phyloP scores from a whole-genome alignment of 2,113 vertebrate species.

The Etia nguti region DNA sequence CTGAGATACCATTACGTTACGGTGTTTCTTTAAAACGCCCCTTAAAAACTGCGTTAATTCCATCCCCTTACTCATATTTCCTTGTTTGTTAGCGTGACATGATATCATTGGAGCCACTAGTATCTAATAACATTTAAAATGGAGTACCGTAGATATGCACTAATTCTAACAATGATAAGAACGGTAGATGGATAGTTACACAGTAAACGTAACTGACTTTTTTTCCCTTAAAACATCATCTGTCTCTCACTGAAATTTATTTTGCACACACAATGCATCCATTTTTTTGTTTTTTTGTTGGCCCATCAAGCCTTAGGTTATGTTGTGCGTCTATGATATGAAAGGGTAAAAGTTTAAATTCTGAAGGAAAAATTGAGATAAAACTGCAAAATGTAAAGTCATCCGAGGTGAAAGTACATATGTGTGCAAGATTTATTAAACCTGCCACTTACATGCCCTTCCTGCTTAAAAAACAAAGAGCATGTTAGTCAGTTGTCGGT shows the following conservation, averaged over 20 bases:
- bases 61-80: background rate
- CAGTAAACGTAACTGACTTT: constrained; percentile 14
- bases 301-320: background rate
- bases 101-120: constrained; percentile 22
- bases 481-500: background rate
- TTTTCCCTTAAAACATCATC: background rate
- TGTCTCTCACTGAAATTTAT: background rate
- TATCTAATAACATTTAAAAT: constrained; percentile 27
- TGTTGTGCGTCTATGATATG: background rate
- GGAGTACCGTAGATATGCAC: constrained; percentile 23
- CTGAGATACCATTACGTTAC: constrained; percentile 58
- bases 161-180: constrained; percentile 31
- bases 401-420: background rate
- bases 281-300: background rate
- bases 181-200: constrained; percentile 8
- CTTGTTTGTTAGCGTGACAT: constrained; percentile 13
- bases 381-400: background rate
- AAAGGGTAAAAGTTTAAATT: background rate
- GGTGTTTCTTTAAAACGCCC: constrained; percentile 24
- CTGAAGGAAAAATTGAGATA: background rate
- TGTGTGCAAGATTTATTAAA: background rate
- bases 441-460: background rate
- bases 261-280: background rate
- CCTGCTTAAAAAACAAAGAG: background rate
- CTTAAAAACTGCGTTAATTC: constrained; percentile 27